Percentiles rank a stretch among this genome's conserved stretches.
Evolutionary conservation across 2,113 vertebrate species (phyloP).

Genomic region (Dascyllus trimaculatus): DNA sequence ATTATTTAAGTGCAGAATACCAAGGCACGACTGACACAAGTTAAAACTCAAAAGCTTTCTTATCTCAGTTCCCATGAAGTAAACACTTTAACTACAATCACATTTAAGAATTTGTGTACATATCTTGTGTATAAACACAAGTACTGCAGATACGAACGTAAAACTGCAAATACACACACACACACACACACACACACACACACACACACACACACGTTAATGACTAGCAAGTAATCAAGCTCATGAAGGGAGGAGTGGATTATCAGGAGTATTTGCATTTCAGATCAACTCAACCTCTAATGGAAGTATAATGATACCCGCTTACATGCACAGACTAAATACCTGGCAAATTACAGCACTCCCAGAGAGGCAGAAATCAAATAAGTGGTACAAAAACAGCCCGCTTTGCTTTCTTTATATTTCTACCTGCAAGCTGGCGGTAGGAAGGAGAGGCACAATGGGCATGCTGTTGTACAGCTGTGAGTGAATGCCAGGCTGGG

Average conservation of each 20-base stretch:
- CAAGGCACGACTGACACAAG: neutral
- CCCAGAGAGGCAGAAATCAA: slow-evolving; percentile 70
- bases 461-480: slow-evolving; percentile 86
- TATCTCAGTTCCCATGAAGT: slow-evolving; percentile 11
- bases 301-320: slow-evolving; percentile 76
- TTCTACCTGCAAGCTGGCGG: slow-evolving; percentile 61
- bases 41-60: neutral
- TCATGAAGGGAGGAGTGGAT: slow-evolving; percentile 70
- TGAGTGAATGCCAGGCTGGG: slow-evolving; percentile 86
- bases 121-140: slow-evolving; percentile 28
- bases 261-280: slow-evolving; percentile 80
- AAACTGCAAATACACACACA: slow-evolving; percentile 35
- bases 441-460: slow-evolving; percentile 59
- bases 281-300: slow-evolving; percentile 79
- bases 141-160: slow-evolving; percentile 1
- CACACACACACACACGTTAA: slow-evolving; percentile 58
- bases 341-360: slow-evolving; percentile 72
- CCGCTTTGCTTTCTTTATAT: slow-evolving; percentile 55
- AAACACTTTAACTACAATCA: slow-evolving; percentile 16
- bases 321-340: slow-evolving; percentile 69
- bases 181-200: slow-evolving; percentile 7
- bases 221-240: slow-evolving; percentile 72
- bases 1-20: neutral
- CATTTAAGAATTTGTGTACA: neutral
- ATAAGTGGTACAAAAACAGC: slow-evolving; percentile 63